Evolutionary conservation across 2,113 vertebrate genomes (phyloP).

Genomic region (Daphoenositta chrysoptera): DNA sequence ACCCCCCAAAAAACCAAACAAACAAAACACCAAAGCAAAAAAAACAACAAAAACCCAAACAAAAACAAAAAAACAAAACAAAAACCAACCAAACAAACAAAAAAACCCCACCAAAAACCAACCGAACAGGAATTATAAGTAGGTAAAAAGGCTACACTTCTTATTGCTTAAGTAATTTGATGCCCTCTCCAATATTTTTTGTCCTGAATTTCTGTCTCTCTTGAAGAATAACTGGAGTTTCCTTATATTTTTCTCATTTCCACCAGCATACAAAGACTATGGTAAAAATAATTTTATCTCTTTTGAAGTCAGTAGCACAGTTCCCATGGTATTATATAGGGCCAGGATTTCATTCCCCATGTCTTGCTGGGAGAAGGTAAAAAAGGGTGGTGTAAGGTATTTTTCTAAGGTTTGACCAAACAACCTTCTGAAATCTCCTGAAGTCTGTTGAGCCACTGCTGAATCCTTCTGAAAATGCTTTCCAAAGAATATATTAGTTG

Average conservation of each 20-base stretch:
- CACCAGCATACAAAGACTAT: not conserved
- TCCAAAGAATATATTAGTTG: not conserved
- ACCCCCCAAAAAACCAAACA: not conserved
- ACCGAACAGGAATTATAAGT: not conserved
- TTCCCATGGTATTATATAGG: accelerated
- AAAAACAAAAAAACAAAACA: not conserved
- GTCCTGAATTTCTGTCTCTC: not conserved
- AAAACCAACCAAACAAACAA: too few relatives aligned
- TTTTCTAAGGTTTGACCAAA: not conserved
- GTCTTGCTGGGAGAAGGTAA: not conserved
- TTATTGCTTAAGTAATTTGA: not conserved
- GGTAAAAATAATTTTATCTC: not conserved
- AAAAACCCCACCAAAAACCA: not conserved
- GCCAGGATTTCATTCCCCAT: not conserved
- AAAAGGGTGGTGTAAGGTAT: accelerated
- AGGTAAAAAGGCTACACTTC: not conserved
- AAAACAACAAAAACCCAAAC: too few relatives aligned
- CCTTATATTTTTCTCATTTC: not conserved
- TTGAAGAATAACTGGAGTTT: not conserved
- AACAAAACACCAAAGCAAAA: too few relatives aligned
- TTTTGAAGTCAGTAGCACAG: not conserved
- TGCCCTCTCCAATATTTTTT: not conserved
- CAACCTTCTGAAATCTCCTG: not conserved
- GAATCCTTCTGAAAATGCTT: not conserved
- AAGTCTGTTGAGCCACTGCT: not conserved